phyloP scores from a whole-genome alignment of 2,797 vertebrate genomes.

The Pempheris klunzingeri region DNA sequence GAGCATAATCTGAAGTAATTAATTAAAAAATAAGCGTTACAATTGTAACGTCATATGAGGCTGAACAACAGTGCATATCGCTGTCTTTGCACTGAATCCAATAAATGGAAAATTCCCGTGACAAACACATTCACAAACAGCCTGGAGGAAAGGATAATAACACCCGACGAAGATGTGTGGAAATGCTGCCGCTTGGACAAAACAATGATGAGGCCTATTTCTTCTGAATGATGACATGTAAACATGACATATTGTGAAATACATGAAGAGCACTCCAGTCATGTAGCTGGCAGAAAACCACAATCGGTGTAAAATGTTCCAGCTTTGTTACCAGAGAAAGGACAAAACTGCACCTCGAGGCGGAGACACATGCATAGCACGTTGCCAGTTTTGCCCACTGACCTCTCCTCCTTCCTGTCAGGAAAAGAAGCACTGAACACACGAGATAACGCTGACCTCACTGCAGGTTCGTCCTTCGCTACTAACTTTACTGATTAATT shows the following conservation, averaged over 20 bases:
- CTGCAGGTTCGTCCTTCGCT: constrained; percentile 79
- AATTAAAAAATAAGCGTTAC: constrained; percentile 61
- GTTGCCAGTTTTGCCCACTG: constrained; percentile 10
- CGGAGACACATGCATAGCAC: constrained; percentile 22
- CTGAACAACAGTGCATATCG: constrained; percentile 24
- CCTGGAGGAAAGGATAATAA: constrained; percentile 43
- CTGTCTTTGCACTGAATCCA: constrained; percentile 30
- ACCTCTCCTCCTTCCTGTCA: constrained; percentile 56
- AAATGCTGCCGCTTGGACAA: constrained; percentile 25
- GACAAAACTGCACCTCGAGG: constrained; percentile 47
- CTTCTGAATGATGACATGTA: constrained; percentile 35
- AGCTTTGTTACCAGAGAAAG: constrained; percentile 19
- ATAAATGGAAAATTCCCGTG: constrained; percentile 31
- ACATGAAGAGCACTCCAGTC: constrained; percentile 14
- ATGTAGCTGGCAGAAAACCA: constrained; percentile 7
- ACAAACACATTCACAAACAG: constrained; percentile 48
- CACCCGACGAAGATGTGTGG: constrained; percentile 36
- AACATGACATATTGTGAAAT: constrained; percentile 35
- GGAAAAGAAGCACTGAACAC: constrained; percentile 64
- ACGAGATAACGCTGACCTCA: constrained; percentile 81
- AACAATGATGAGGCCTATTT: constrained; percentile 25
- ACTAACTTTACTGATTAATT: constrained; percentile 80
- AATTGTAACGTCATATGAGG: constrained; percentile 35
- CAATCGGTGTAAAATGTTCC: constrained; percentile 36
- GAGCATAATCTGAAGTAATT: constrained; percentile 58